Evolutionary conservation across 2,888 invertebrate genomes (phyloP), one percentile per base, ranked within the genome.

Genomic region (Pseudolycoriella hygida): DNA sequence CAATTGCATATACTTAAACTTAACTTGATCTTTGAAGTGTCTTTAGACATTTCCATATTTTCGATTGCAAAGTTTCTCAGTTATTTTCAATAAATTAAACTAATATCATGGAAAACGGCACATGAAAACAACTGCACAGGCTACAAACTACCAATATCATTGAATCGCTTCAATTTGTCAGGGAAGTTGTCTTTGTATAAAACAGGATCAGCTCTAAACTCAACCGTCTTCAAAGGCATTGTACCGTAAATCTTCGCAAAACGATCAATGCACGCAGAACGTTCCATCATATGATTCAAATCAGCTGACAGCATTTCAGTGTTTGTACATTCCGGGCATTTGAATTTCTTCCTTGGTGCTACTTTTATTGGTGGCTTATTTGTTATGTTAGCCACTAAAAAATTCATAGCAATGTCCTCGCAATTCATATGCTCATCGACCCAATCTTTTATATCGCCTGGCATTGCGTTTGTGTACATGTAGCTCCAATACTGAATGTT

Each of bases 351-450:
- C 3, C 93, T 73, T 0, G 94, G 93, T 0, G 92, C 84, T 25
- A 94, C 90, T 69, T 89, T 89, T 46, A 96, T 89, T 0, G 94
- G 93, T 2, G 93, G 82, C 67, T 93, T 93, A 53, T 87, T 83
- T 0, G 94, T 94, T 15, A 86, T 67, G 61, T 94, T 93, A 2
- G 93, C 84, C 25, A 96, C 86, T 3, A 96, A 74, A 67, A 94
- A 96, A 66, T 96, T 96, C 90, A 96, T 94, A 1, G 94, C 94
- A 53, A 96, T 92, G 60, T 96, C 94, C 64, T 96, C 96, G 60
- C 94, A 96, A 66, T 96, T 96, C 85, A 94, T 93, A 58, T 87
- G 83, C 14, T 85, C 80, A 61, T 96, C 94, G 1, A 94, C 93
- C 87, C 88, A 93, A 45, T 77, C 70, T 48, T 82, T 79, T 39